Base-by-base conservation (phyloP, 2,113 vertebrate genomes). In the Callospermophilus lateralis region DNA sequence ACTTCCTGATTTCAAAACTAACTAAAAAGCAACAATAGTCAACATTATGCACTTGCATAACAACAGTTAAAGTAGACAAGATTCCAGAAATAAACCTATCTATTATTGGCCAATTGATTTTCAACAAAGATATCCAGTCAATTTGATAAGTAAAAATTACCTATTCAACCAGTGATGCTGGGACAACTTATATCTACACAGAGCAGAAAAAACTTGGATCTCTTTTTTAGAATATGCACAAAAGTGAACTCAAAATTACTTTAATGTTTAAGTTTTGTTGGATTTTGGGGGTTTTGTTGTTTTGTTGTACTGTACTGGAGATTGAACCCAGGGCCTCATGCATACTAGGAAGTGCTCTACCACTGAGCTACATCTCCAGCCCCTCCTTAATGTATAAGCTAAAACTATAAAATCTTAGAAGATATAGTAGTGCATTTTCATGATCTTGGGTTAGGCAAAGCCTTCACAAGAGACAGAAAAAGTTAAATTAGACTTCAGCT, bases 1-100 rank as follows among this genome's bases (percentile, higher is more conserved):
- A 95, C 16, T 55, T 93, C 20, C 34, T 81, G 39, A 86, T 76
- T 95, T 90, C 77, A 70, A 90, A 95, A 74, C 20, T 58, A 89
- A 80, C 37, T 67, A 77, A 22, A 86, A 86, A 73, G 11, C 53
- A 92, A 53, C 67, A 95, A 11, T 30, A 81, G n/a, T 81, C 51
- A 89, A 72, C 28, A 65, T 26, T 48, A 20, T 24, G 37, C 8
- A 28, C 8, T 84, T 55, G 19, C 28, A 81, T 53, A 90, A 85
- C 48, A 28, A 67, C 28, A 96, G 8, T 34, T 55, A 65, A 55
- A 90, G 68, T 19, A 90, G 68, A 63, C 76, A 81, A 90, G 37
- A 93, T 42, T 67, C 51, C 20, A 95, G 34, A 91, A 93, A 96
- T 84, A 81, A 86, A 77, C 13, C 20, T 30, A 58, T 34, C 65